These are phyloP conservation scores for Melanitta fusca DNA, from an alignment of 2,797 vertebrate genomes.

Conservation along the genomic window DNA sequence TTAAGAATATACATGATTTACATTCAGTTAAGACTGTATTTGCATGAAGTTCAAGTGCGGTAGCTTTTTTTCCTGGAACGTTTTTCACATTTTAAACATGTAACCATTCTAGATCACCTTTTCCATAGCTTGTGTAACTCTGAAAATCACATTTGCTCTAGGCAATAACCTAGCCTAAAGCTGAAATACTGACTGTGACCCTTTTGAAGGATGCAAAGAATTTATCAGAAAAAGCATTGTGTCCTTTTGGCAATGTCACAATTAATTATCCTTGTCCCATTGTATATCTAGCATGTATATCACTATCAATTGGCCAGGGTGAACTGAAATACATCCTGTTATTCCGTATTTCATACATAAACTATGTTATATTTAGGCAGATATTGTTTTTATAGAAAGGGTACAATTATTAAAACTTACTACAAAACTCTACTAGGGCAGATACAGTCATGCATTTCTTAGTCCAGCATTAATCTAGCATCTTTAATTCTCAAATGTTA, in stretches of 20 bases:
- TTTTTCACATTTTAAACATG: constrained; percentile 46
- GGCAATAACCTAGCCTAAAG: constrained; percentile 30
- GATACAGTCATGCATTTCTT: not conserved
- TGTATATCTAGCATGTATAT: not conserved
- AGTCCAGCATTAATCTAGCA: not conserved
- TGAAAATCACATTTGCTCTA: constrained; percentile 41
- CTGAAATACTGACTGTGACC: constrained; percentile 13
- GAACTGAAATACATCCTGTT: not conserved
- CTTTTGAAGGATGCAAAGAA: constrained; percentile 21
- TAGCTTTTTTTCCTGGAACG: constrained; percentile 40
- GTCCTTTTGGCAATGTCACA: constrained; percentile 17
- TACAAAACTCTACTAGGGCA: not conserved
- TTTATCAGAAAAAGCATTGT: not conserved
- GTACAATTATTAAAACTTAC: not conserved
- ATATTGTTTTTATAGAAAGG: not conserved
- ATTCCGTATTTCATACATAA: not conserved
- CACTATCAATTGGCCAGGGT: not conserved
- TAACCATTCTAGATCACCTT: constrained; percentile 32
- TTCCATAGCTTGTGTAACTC: constrained; percentile 5
- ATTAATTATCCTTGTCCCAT: constrained; percentile 18
- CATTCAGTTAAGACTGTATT: constrained; percentile 46
- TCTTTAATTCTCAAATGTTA: not conserved
- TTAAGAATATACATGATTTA: not conserved
- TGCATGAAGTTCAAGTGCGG: constrained; percentile 41
- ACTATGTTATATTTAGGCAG: not conserved